Conservation (phyloP, 2,888 invertebrate species). For the Melanotus villosus region DNA sequence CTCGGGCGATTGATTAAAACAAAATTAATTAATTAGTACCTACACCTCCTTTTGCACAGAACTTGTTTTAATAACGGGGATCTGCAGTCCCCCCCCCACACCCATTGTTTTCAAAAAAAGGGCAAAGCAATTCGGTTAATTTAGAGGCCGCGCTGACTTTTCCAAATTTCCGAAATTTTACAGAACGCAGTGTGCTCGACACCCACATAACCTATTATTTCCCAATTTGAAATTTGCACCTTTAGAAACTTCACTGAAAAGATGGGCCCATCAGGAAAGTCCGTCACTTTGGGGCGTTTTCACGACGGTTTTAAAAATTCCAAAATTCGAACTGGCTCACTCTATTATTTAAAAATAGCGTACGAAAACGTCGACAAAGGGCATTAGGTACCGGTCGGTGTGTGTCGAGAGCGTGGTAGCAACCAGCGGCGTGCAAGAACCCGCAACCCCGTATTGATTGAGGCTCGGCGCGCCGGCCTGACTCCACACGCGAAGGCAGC, state of each 20-base stretch:
- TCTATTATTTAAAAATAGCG: background rate
- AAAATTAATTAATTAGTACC: background rate
- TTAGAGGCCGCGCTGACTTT: too few species aligned
- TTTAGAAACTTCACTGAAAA: background rate
- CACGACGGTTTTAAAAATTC: background rate
- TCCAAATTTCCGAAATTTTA: too few species aligned
- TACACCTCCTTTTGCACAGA: background rate
- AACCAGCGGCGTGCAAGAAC: constrained; percentile 68
- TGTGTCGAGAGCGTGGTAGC: constrained; percentile 57
- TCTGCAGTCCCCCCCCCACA: too few species aligned
- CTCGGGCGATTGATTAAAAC: background rate
- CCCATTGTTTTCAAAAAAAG: too few species aligned
- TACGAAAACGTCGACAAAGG: constrained; percentile 23
- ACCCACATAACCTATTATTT: constrained; percentile 25
- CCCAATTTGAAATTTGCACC: background rate
- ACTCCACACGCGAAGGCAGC: constrained; percentile 68
- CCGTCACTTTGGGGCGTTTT: background rate
- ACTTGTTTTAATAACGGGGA: too few species aligned
- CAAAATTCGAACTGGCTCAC: background rate
- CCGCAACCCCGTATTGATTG: constrained; percentile 65
- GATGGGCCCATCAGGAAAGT: background rate
- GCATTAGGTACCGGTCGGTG: constrained; percentile 35
- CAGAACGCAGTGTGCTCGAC: background rate
- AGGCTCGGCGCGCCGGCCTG: constrained; percentile 63
- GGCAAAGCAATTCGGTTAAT: too few species aligned